These are phyloP conservation scores for Styela clava DNA, from an alignment of 23 tunicate genomes.

Conservation along the genomic window DNA sequence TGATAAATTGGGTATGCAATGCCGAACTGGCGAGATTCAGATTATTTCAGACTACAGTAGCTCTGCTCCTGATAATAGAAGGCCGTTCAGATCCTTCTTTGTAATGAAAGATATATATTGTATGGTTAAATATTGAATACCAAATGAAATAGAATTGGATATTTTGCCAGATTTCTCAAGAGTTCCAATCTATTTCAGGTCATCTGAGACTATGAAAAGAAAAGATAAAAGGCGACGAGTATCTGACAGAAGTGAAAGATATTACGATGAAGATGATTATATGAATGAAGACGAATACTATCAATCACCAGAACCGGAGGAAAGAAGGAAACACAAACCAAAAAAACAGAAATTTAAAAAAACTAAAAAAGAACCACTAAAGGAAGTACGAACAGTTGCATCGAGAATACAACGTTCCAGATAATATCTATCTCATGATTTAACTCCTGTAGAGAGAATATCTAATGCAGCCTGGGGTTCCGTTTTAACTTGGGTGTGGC, in stretches of 20 bases:
- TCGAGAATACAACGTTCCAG: constrained; percentile 13
- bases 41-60: too few relatives aligned
- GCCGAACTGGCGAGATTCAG: too few relatives aligned
- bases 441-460: too few relatives aligned
- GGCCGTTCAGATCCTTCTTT: too few relatives aligned
- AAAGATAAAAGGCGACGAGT: constrained; percentile 12
- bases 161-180: neutral
- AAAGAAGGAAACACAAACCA: constrained; percentile 6
- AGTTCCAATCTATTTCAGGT: neutral
- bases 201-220: neutral
- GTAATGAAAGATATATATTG: too few relatives aligned
- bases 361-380: neutral
- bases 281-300: neutral
- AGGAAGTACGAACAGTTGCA: constrained; percentile 11
- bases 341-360: constrained; percentile 16
- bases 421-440: neutral
- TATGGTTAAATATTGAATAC: too few relatives aligned
- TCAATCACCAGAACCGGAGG: constrained; percentile 15
- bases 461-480: too few relatives aligned
- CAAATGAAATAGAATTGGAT: too few relatives aligned
- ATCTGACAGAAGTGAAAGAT: neutral
- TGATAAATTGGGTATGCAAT: too few relatives aligned
- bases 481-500: too few relatives aligned
- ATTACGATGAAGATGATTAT: neutral
- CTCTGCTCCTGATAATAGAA: too few relatives aligned